Evolutionary conservation across 2,797 vertebrate genomes (phyloP).

Genomic region (Sebastes variabilis): DNA sequence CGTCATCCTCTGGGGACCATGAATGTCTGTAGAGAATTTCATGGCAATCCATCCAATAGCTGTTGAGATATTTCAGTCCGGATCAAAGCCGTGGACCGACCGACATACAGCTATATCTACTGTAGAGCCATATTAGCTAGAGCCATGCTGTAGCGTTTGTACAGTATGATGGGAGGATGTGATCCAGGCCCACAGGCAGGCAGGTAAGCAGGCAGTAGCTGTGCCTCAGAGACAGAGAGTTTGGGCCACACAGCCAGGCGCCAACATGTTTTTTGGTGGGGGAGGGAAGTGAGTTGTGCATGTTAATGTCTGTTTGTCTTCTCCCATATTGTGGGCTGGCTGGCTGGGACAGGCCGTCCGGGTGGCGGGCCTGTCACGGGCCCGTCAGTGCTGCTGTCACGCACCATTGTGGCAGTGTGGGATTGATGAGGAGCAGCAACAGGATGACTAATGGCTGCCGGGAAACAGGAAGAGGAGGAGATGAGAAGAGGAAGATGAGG

Average conservation of each 20-base stretch:
- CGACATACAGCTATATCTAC: neutral
- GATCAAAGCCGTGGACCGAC: neutral
- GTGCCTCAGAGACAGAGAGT: slow-evolving; percentile 13
- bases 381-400: slow-evolving; percentile 72
- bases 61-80: neutral
- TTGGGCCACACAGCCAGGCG: slow-evolving; percentile 30
- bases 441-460: slow-evolving; percentile 61
- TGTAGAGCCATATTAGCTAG: neutral
- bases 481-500: slow-evolving; percentile 26
- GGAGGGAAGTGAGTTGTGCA: slow-evolving; percentile 56
- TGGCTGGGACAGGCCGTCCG: slow-evolving; percentile 42
- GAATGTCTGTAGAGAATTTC: neutral
- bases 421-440: slow-evolving; percentile 81
- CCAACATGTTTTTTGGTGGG: slow-evolving; percentile 18
- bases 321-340: slow-evolving; percentile 41
- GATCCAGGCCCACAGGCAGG: slow-evolving; percentile 17
- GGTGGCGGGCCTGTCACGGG: slow-evolving; percentile 66
- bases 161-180: slow-evolving; percentile 38
- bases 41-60: neutral
- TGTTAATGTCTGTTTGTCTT: slow-evolving; percentile 78
- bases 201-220: neutral
- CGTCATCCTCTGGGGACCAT: neutral
- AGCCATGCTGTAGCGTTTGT: neutral
- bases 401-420: slow-evolving; percentile 73
- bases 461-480: slow-evolving; percentile 60